Conservation (phyloP, 2,888 invertebrate species). For the Leptopilina drosophilae region DNA sequence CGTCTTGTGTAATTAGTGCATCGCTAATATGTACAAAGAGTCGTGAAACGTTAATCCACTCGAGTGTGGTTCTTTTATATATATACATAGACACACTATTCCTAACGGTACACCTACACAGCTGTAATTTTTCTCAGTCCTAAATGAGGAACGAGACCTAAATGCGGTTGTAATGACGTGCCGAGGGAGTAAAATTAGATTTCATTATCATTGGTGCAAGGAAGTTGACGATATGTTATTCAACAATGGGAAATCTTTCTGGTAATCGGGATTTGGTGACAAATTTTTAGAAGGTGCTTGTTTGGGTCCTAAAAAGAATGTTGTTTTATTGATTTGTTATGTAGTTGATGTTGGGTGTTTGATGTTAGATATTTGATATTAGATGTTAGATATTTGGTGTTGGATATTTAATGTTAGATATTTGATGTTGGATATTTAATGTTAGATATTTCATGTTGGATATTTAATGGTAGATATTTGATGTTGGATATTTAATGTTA, state of each 20-base stretch:
- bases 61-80: too few species aligned
- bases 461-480: too few species aligned
- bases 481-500: too few species aligned
- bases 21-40: slow-evolving; percentile 20
- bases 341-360: too few species aligned
- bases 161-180: slow-evolving; percentile 33
- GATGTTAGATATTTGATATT: too few species aligned
- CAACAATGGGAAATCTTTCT: slow-evolving; percentile 13
- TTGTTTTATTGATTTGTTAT: too few species aligned
- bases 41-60: slow-evolving; percentile 22
- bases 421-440: too few species aligned
- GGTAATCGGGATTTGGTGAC: not conserved
- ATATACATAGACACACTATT: not conserved
- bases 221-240: slow-evolving; percentile 15
- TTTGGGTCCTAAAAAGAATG: too few species aligned
- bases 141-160: slow-evolving; percentile 33
- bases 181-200: slow-evolving; percentile 34
- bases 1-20: slow-evolving; percentile 31
- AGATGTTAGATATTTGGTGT: too few species aligned
- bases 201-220: slow-evolving; percentile 23
- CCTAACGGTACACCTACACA: slow-evolving; percentile 21
- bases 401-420: too few species aligned
- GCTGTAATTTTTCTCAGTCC: slow-evolving; percentile 29
- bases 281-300: too few species aligned
- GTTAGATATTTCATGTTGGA: too few species aligned